Conservation (phyloP, 2,888 invertebrate species). For the Cabera pusaria region DNA sequence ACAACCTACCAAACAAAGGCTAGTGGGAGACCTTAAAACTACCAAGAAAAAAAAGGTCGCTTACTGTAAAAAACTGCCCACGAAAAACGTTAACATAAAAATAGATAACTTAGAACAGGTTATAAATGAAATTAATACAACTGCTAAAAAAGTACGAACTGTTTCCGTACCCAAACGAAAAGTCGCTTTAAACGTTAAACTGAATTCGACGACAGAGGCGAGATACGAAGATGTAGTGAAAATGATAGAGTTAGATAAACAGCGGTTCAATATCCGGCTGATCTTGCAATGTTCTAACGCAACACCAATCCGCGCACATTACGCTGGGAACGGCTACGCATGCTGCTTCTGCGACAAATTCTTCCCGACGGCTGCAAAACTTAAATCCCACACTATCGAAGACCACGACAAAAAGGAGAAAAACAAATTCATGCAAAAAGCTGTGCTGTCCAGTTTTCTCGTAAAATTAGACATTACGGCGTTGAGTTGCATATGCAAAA, state of each 20-base stretch:
- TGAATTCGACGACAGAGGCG: not conserved
- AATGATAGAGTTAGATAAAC: slow-evolving; percentile 36
- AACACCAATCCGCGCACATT: slow-evolving; percentile 45
- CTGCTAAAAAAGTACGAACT: no score
- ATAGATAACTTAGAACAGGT: slow-evolving; percentile 1
- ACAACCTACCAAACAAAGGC: no score
- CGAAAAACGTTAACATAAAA: slow-evolving; percentile 5
- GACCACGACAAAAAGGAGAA: slow-evolving; percentile 24
- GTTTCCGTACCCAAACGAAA: no score
- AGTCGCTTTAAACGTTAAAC: slow-evolving; percentile 10
- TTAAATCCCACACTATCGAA: slow-evolving; percentile 49
- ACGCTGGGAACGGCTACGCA: slow-evolving; percentile 41
- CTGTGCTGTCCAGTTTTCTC: slow-evolving; percentile 26
- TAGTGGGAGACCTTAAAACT: no score
- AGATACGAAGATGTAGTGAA: slow-evolving; percentile 10
- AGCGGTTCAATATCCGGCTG: slow-evolving; percentile 38
- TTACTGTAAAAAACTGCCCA: no score
- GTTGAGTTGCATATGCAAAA: slow-evolving; percentile 50
- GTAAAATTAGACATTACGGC: slow-evolving; percentile 60
- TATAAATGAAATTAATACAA: not conserved
- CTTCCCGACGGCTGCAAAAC: slow-evolving; percentile 43
- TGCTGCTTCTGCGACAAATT: slow-evolving; percentile 52
- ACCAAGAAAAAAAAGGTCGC: no score
- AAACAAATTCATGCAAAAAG: slow-evolving; percentile 19
- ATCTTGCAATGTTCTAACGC: slow-evolving; percentile 43